A percentile compares a stretch with the other conserved stretches of the same genome.
Conservation (phyloP, 2,888 invertebrate species). For the Danaus chrysippus region DNA sequence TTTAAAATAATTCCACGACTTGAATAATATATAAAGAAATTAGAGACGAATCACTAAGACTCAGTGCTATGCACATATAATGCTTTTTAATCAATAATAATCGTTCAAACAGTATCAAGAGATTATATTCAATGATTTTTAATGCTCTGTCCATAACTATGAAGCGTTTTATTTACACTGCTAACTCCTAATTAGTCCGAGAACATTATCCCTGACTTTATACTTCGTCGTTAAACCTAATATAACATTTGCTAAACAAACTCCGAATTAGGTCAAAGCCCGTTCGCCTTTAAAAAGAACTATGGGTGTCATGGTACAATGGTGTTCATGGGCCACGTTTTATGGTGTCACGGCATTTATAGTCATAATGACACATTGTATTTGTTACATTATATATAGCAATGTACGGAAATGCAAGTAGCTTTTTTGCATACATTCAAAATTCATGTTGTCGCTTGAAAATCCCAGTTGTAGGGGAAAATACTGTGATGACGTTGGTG, state of each 20-base stretch:
- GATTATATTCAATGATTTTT: too few species aligned
- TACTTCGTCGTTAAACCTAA: slow-evolving; percentile 26
- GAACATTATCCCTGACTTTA: slow-evolving; percentile 11
- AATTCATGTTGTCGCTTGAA: not conserved
- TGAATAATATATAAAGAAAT: too few species aligned
- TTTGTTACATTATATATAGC: slow-evolving; percentile 21
- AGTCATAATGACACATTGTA: slow-evolving; percentile 44
- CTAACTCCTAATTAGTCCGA: not conserved
- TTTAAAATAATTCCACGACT: not conserved
- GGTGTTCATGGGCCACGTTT: slow-evolving; percentile 59
- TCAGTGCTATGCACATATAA: too few species aligned
- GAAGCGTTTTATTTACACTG: not conserved
- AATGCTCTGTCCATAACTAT: not conserved
- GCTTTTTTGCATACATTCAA: not conserved
- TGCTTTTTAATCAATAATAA: too few species aligned
- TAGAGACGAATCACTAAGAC: too few species aligned
- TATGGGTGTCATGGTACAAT: slow-evolving; percentile 47
- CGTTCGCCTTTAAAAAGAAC: slow-evolving; percentile 42
- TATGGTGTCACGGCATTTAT: slow-evolving; percentile 70
- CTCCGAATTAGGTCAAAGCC: slow-evolving; percentile 64
- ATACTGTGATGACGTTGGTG: not conserved
- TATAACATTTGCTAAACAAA: slow-evolving; percentile 35
- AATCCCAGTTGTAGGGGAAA: not conserved
- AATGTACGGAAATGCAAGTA: slow-evolving; percentile 17
- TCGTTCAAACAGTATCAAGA: too few species aligned